Evolutionary conservation across 2,888 invertebrate species (phyloP).

Genomic region (Neuroscelio doddi): DNA sequence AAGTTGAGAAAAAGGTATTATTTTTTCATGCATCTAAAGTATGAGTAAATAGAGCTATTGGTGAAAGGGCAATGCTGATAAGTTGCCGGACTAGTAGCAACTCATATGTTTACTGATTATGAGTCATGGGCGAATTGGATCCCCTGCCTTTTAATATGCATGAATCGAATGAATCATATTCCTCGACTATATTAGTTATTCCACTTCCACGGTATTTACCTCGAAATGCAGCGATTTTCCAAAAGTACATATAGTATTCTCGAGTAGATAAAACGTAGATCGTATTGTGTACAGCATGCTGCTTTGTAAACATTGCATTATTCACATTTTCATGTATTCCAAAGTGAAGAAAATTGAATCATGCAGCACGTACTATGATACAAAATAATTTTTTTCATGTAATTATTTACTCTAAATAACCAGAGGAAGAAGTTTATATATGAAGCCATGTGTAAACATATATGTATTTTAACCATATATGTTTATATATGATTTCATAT

Average conservation of each 20-base stretch:
- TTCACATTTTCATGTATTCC: conserved; percentile 3
- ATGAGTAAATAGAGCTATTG: no score
- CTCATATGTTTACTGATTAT: conserved; percentile 9
- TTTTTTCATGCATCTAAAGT: no score
- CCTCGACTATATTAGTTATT: conserved; percentile 12
- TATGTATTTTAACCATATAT: no score
- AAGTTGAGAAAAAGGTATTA: no score
- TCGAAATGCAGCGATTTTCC: conserved; percentile 11
- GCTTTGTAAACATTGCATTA: conserved; percentile 11
- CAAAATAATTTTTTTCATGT: no score
- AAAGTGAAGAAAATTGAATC: conserved; percentile 2
- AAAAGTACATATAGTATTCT: neutral
- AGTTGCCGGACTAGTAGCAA: neutral
- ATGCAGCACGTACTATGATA: no score
- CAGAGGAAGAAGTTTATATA: no score
- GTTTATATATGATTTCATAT: no score
- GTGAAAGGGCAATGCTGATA: conserved; percentile 4
- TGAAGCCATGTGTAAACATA: no score
- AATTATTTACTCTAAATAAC: no score
- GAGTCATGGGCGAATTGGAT: conserved; percentile 12
- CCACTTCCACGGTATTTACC: conserved; percentile 12
- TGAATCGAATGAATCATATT: conserved; percentile 43
- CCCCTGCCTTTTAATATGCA: conserved; percentile 18
- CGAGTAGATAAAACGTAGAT: conserved; percentile 5
- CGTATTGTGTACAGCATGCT: neutral